A percentile compares a stretch with the other conserved stretches of the same genome.
phyloP scores from a whole-genome alignment of 2,113 vertebrate species.

The Takifugu bimaculatus region DNA sequence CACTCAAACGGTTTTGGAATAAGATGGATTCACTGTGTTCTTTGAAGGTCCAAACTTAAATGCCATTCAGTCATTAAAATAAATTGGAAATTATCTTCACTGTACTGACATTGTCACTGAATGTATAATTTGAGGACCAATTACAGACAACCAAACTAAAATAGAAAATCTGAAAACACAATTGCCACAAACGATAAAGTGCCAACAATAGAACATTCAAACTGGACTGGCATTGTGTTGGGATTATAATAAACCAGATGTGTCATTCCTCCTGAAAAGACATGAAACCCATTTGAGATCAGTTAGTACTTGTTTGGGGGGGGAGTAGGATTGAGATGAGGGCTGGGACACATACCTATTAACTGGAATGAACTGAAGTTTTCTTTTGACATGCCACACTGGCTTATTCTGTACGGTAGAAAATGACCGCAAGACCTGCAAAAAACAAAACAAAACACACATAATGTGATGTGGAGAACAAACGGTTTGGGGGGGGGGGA shows the following conservation, averaged over 20 bases:
- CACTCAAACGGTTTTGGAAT: too few species aligned
- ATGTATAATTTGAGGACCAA: too few species aligned
- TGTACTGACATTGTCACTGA: too few species aligned
- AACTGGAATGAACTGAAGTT: conserved; percentile 59
- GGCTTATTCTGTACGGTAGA: background rate
- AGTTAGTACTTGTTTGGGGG: background rate
- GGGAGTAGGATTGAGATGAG: background rate
- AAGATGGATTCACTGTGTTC: too few species aligned
- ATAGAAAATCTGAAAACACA: too few species aligned
- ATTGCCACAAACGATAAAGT: background rate
- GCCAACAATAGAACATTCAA: background rate
- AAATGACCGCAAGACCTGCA: conserved; percentile 26
- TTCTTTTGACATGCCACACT: conserved; percentile 53
- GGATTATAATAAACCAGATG: background rate
- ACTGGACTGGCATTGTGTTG: conserved; percentile 1
- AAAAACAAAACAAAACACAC: conserved; percentile 7
- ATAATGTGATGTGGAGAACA: too few species aligned
- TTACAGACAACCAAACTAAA: too few species aligned
- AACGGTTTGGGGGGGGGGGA: background rate
- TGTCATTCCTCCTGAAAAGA: conserved; percentile 39
- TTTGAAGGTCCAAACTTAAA: too few species aligned
- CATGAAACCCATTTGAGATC: background rate
- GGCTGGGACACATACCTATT: conserved; percentile 30
- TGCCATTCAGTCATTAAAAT: too few species aligned
- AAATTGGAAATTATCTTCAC: too few species aligned